Evolutionary conservation across 2,797 vertebrate species (phyloP), one percentile per base, ranked within the genome.

Genomic region (Takifugu ocellatus): DNA sequence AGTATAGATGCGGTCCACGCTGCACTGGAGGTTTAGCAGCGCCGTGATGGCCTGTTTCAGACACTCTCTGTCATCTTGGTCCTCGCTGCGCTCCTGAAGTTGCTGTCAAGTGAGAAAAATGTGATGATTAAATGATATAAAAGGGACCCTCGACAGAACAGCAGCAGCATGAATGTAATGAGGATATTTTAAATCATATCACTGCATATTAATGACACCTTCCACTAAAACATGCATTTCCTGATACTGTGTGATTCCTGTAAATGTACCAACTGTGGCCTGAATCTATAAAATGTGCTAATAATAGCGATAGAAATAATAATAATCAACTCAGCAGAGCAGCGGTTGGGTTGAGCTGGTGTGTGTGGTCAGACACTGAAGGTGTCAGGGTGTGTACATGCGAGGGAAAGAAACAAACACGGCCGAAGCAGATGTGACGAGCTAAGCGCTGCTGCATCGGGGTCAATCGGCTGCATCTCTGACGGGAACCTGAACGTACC

Each of bases 1-100:
- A 84, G 92, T 91, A 75, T 95, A 97, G 54, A 97, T 98, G 45
- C 96, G 93, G 55, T 99, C 97, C 79, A 98, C 93, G 82, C 97
- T 99, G 84, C 94, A 94, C 79, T 96, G 95, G 21, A 98, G 93
- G 77, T 97, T 98, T 17, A 99, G 87, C n/a, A 98, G 92, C 5
- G 97, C 95, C 0, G 97, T 99, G 63, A 98, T 97, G 63, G 96
- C 95, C 87, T 98, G 96, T 45, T 99, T 98, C 57, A 99, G 87
- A 84, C 95, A 95, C 76, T 99, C 97, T 75, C 93, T 78, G 80
- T 98, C 97, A 44, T 99, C 97, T 63, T 96, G 90, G 36, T 98
- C 96, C 82, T 95, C 68, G 56, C 97, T 98, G 79, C 93, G 93
- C 36, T 98, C 95, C 88, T 98, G 95, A 82, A 99, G 83, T 93